phyloP scores from a whole-genome alignment of 1,140 invertebrate genomes.

The Choristoneura fumiferana region DNA sequence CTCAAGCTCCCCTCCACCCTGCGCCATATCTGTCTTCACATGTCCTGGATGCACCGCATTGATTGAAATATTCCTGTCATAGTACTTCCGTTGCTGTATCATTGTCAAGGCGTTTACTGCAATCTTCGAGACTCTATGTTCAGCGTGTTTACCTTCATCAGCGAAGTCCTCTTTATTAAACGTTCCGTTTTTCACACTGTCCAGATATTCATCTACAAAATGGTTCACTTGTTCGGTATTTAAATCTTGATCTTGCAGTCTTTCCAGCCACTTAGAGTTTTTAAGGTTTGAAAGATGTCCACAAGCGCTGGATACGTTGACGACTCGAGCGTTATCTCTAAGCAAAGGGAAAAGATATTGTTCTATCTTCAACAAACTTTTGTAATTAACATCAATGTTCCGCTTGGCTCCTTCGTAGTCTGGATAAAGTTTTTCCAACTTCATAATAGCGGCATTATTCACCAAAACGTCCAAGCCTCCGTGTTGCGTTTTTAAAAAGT shows the following conservation, averaged over 20 bases:
- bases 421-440: slow-evolving; percentile 81
- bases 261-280: slow-evolving; percentile 72
- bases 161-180: slow-evolving; percentile 78
- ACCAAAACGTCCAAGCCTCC: slow-evolving; percentile 88
- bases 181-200: slow-evolving; percentile 69
- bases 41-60: slow-evolving; percentile 63
- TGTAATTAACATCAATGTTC: slow-evolving; percentile 85
- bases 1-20: slow-evolving; percentile 37
- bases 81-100: slow-evolving; percentile 70
- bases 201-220: slow-evolving; percentile 84
- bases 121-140: slow-evolving; percentile 86
- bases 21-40: slow-evolving; percentile 57
- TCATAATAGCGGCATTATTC: slow-evolving; percentile 92
- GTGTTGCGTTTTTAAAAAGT: slow-evolving; percentile 82
- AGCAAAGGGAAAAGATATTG: slow-evolving; percentile 85
- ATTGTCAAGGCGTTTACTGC: slow-evolving; percentile 82
- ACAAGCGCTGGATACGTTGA: slow-evolving; percentile 85
- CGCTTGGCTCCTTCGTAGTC: slow-evolving; percentile 83
- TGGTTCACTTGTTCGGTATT: slow-evolving; percentile 79
- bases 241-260: slow-evolving; percentile 54
- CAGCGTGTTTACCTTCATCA: slow-evolving; percentile 76
- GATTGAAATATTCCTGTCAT: slow-evolving; percentile 51
- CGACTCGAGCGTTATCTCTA: slow-evolving; percentile 83
- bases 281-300: slow-evolving; percentile 82
- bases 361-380: slow-evolving; percentile 81